Conservation (phyloP, 2,113 vertebrate genomes). For the Oreochromis aureus region DNA sequence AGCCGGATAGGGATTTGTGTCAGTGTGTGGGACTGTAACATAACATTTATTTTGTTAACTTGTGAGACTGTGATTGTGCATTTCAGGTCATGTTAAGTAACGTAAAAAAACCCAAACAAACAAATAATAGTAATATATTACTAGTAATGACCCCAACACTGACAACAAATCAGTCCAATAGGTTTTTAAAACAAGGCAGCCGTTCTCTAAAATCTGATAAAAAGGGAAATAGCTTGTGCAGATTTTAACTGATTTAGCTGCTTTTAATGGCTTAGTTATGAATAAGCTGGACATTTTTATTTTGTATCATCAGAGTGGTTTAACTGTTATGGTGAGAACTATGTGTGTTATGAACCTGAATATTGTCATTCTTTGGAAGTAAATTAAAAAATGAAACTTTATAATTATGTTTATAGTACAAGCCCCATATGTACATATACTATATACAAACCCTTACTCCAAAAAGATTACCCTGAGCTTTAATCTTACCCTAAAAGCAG, state of each 20-base stretch:
- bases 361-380: not conserved
- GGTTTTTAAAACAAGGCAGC: not conserved
- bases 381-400: not conserved
- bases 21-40: not conserved
- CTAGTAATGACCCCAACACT: not conserved
- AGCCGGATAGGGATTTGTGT: not conserved
- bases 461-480: not conserved
- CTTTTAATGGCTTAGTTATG: not conserved
- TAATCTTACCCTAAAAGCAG: not conserved
- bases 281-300: not conserved
- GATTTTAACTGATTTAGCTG: not conserved
- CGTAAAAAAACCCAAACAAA: not conserved
- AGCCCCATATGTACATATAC: fast-evolving
- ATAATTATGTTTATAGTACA: not conserved
- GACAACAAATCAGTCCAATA: not conserved
- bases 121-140: not conserved
- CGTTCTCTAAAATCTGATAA: not conserved
- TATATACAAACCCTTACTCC: not conserved
- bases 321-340: not conserved
- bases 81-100: not conserved
- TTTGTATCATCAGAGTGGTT: not conserved
- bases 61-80: not conserved
- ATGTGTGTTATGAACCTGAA: not conserved
- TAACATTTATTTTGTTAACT: not conserved
- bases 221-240: not conserved